phyloP scores from a whole-genome alignment of 2,888 invertebrate genomes.

The Lypha dubia region DNA sequence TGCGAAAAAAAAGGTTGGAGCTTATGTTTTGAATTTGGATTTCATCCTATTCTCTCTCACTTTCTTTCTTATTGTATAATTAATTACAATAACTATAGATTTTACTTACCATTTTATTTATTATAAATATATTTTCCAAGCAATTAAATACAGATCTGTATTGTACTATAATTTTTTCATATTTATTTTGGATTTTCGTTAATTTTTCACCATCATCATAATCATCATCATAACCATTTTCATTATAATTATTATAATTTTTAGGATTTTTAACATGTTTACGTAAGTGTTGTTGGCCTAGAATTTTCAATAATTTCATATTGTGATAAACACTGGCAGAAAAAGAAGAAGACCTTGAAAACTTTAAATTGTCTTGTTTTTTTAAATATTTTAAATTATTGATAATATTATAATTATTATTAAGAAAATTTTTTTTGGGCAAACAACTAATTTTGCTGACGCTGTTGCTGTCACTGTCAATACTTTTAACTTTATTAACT shows the following conservation, averaged over 20 bases:
- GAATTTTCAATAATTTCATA: conserved; percentile 54
- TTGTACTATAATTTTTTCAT: conserved; percentile 83
- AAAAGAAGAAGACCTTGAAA: conserved; percentile 23
- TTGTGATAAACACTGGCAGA: conserved; percentile 44
- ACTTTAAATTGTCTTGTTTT: conserved; percentile 24
- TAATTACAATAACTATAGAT: neutral
- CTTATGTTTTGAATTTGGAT: no score
- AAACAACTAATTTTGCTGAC: conserved; percentile 21
- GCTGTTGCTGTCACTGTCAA: neutral
- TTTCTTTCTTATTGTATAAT: no score
- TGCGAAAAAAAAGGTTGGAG: no score
- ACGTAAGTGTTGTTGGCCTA: conserved; percentile 52
- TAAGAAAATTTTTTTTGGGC: conserved; percentile 19
- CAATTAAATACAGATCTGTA: conserved; percentile 82
- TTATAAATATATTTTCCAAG: conserved; percentile 29
- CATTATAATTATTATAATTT: conserved; percentile 71
- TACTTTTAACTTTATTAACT: conserved; percentile 1
- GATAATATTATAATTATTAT: conserved; percentile 23
- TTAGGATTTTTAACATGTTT: conserved; percentile 73
- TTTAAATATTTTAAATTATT: conserved; percentile 20
- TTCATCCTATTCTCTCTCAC: no score
- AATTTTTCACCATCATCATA: conserved; percentile 71
- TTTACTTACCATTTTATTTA: conserved; percentile 13
- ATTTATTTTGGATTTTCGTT: conserved; percentile 77
- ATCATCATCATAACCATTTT: conserved; percentile 69